These are phyloP conservation scores for Exephanes ischioxanthus DNA, from an alignment of 2,888 invertebrate species.

Conservation along the genomic window DNA sequence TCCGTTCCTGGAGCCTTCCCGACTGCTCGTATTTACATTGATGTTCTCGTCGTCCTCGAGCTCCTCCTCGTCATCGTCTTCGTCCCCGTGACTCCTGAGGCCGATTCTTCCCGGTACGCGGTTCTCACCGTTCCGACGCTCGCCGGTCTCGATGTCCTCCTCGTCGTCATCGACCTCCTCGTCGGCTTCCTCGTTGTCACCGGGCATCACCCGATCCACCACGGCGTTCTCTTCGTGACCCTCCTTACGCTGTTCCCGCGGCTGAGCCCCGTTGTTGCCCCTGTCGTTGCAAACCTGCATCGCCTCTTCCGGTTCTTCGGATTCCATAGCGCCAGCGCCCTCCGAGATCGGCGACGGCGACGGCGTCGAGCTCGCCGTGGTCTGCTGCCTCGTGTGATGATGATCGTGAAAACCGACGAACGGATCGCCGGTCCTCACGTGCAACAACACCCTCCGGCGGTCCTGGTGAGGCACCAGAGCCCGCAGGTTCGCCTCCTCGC, in stretches of 20 bases:
- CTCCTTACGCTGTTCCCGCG: conserved; percentile 62
- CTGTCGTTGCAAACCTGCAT: conserved; percentile 57
- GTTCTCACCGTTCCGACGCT: conserved; percentile 67
- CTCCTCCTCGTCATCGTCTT: conserved; percentile 78
- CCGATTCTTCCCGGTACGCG: conserved; percentile 61
- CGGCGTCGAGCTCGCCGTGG: conserved; percentile 47
- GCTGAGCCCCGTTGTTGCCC: conserved; percentile 62
- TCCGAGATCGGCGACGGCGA: conserved; percentile 61
- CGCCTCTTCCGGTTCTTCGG: conserved; percentile 60
- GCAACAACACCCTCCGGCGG: conserved; percentile 79
- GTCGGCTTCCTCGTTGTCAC: conserved; percentile 58
- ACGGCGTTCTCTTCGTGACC: conserved; percentile 68
- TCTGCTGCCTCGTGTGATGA: conserved; percentile 61
- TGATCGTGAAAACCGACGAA: conserved; percentile 76
- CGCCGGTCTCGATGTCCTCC: conserved; percentile 53
- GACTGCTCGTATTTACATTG: conserved; percentile 65
- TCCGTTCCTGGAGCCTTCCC: conserved; percentile 74
- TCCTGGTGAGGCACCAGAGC: conserved; percentile 77
- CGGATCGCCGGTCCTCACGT: conserved; percentile 79
- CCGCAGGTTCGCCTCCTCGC: conserved; percentile 78
- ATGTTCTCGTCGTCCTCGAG: conserved; percentile 67
- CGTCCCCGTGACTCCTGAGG: conserved; percentile 69
- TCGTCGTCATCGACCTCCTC: conserved; percentile 60
- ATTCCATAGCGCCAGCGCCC: conserved; percentile 60
- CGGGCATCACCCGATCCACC: conserved; percentile 55